phyloP scores from a whole-genome alignment of 1,140 invertebrate genomes.

The Drosophila teissieri region DNA sequence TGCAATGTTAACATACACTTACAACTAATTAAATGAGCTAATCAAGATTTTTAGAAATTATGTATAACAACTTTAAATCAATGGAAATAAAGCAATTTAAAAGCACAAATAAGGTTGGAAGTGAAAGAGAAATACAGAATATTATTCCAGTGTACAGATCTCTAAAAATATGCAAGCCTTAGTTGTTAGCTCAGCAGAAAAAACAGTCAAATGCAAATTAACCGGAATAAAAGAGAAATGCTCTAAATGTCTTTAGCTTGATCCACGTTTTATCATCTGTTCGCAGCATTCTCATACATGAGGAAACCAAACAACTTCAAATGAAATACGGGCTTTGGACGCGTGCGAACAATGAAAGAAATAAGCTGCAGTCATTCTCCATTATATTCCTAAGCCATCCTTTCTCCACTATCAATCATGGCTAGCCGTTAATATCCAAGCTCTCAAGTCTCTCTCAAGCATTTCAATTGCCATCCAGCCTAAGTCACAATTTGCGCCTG shows the following conservation, averaged over 20 bases:
- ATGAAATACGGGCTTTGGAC: conserved; percentile 30
- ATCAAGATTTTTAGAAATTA: no score
- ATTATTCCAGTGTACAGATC: conserved; percentile 11
- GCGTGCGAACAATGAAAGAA: conserved; percentile 4
- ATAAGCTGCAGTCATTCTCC: conserved; percentile 19
- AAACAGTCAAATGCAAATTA: conserved; percentile 37
- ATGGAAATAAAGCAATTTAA: no score
- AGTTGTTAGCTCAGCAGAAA: conserved; percentile 39
- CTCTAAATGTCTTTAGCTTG: conserved; percentile 38
- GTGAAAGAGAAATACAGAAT: not conserved
- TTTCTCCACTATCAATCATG: conserved; percentile 41
- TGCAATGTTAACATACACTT: not conserved
- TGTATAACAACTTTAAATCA: no score
- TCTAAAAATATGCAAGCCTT: conserved; percentile 21
- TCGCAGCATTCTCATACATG: conserved; percentile 3
- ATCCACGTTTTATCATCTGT: conserved; percentile 27
- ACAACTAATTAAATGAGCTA: no score
- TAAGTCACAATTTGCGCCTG: conserved; percentile 18
- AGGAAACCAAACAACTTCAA: conserved; percentile 11
- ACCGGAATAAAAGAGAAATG: conserved; percentile 41
- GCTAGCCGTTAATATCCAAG: conserved; percentile 31
- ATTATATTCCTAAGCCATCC: conserved; percentile 31
- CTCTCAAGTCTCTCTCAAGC: not conserved
- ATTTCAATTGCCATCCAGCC: conserved; percentile 40
- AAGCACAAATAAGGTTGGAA: not conserved